Conservation (phyloP, 2,113 vertebrate genomes). For the Charadrius vociferus region DNA sequence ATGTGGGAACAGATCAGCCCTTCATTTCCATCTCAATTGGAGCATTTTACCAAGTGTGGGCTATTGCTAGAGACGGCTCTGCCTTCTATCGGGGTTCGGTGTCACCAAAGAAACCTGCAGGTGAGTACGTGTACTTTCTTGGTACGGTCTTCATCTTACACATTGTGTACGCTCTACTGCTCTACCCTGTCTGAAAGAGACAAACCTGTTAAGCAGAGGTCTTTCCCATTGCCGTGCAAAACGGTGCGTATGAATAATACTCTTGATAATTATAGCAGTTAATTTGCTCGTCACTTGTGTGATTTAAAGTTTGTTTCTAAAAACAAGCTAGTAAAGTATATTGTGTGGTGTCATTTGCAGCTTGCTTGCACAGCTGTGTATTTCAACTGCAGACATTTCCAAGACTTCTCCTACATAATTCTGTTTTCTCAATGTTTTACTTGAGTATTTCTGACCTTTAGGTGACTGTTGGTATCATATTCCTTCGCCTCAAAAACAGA, state of each 20-base stretch:
- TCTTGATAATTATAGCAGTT: background rate
- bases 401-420: background rate
- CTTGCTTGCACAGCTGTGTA: background rate
- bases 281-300: background rate
- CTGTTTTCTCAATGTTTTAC: background rate
- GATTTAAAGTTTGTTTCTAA: background rate
- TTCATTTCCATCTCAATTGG: conserved; percentile 92
- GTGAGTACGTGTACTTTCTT: conserved; percentile 62
- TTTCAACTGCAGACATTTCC: background rate
- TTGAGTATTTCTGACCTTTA: conserved; percentile 50
- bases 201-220: background rate
- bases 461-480: conserved; percentile 97
- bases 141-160: background rate
- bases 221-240: background rate
- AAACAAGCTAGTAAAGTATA: background rate
- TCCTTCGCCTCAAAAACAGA: conserved; percentile 90
- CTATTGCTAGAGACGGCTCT: conserved; percentile 90
- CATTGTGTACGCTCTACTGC: background rate
- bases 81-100: conserved; percentile 93
- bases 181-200: background rate
- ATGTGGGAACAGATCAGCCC: conserved; percentile 94
- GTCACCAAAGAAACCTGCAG: conserved; percentile 85
- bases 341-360: background rate
- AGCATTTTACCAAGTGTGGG: conserved; percentile 91
- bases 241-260: background rate